Base-by-base conservation (phyloP, 2,113 vertebrate species). In the Pelmatolapia mariae region DNA sequence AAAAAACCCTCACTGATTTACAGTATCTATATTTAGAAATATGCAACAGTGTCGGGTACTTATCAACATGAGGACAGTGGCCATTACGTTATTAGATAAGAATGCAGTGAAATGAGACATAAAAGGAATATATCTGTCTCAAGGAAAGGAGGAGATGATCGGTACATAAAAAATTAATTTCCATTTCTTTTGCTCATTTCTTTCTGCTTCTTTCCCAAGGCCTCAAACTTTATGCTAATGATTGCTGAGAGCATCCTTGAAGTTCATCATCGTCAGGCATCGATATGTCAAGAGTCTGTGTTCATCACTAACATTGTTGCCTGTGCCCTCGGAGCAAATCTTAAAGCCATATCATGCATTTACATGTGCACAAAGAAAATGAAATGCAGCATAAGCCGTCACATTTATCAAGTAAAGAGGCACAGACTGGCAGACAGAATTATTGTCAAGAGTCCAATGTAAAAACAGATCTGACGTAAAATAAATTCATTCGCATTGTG, bases 191-290 rank as follows among this genome's bases (percentile, higher is more conserved):
- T 68, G 61, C 61, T 68, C 33, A 22, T 68, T 68, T 4, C 33
- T 43, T 33, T 85, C 45, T 63, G 18, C 40, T 36, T 24, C 47
- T 63, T 85, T 33, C 57, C n/a, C 5, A 31, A 45, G 76, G 40
- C 53, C 19, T 73, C 8, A 10, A 83, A 73, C 10, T 82, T 84
- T 79, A 82, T 90, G 36, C 36, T 84, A 86, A 92, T 78, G 66
- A 76, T n/a, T 22, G 47, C 83, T 54, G 26, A 59, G 31, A 80
- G 47, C 76, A 66, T 59, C 38, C 24, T 26, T 11, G 40, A 31
- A 86, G 82, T 87, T 88, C 73, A 88, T 88, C 24, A 47, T 83
- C 73, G 59, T 53, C 82, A 47, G n/a, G 40, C 85, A 73, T 89
- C 83, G 59, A 31, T 66, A 33, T 80, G 40, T 85, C 63, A 88